Percentiles rank a stretch among this genome's conserved stretches.
phyloP scores from a whole-genome alignment of 1,140 invertebrate species.

The Octopus sinensis region DNA sequence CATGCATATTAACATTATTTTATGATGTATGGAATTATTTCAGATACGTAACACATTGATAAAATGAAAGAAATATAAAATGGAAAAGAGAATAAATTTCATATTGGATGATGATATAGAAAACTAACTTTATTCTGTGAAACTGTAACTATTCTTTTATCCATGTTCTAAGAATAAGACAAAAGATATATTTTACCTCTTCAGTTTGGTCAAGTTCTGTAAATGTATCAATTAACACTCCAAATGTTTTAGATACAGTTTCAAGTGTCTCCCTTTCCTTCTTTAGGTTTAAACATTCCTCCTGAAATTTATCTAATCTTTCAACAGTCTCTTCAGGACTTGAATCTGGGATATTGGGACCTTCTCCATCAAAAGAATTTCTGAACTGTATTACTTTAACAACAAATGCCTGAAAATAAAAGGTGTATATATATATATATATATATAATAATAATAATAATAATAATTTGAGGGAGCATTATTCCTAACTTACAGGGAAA shows the following conservation, averaged over 20 bases:
- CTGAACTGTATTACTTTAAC: slow-evolving; percentile 59
- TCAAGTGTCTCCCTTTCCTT: slow-evolving; percentile 54
- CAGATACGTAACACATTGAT: no score
- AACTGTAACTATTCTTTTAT: background rate
- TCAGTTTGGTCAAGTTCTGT: slow-evolving; percentile 56
- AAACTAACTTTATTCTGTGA: no score
- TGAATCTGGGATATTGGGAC: slow-evolving; percentile 55
- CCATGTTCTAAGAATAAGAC: background rate
- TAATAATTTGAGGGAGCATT: no score
- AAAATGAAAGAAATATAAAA: slow-evolving; percentile 1
- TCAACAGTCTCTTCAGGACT: slow-evolving; percentile 52
- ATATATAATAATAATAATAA: no score
- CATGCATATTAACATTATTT: no score
- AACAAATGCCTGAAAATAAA: slow-evolving; percentile 51
- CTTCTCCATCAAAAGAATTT: slow-evolving; percentile 58
- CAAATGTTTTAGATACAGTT: slow-evolving; percentile 57
- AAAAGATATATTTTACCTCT: slow-evolving; percentile 39
- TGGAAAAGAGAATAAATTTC: background rate
- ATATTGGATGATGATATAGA: background rate
- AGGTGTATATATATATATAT: no score
- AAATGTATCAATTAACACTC: slow-evolving; percentile 55
- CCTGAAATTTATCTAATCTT: slow-evolving; percentile 53
- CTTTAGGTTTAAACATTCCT: slow-evolving; percentile 50
- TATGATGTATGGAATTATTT: no score
- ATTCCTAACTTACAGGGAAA: no score